Percentiles rank a stretch among this genome's conserved stretches.
Evolutionary conservation across 2,888 invertebrate genomes (phyloP).

Genomic region (Parasteatoda lunata): DNA sequence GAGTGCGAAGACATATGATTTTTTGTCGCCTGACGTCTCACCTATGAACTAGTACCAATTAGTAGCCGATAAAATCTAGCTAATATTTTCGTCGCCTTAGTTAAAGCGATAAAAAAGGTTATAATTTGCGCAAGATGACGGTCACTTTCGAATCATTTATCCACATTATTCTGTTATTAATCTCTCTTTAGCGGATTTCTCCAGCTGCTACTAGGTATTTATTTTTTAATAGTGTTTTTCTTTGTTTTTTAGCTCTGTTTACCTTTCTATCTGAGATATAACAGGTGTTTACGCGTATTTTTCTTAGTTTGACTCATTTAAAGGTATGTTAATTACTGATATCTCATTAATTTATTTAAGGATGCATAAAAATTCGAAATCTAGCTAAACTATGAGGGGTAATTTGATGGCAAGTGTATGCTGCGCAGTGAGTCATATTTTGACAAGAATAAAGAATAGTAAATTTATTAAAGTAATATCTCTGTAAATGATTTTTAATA

Average conservation of each 20-base stretch:
- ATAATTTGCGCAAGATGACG: background rate
- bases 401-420: too few relatives aligned
- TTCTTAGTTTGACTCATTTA: conserved; percentile 4
- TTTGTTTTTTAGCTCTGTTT: conserved; percentile 21
- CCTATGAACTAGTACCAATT: too few relatives aligned
- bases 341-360: conserved; percentile 41
- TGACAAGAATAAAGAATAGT: too few relatives aligned
- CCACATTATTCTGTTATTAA: conserved; percentile 34
- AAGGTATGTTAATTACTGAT: conserved; percentile 52
- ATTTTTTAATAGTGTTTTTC: background rate
- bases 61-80: too few relatives aligned
- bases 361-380: conserved; percentile 14
- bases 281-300: conserved; percentile 46
- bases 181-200: conserved; percentile 29
- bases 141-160: conserved; percentile 32
- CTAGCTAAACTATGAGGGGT: background rate
- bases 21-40: too few relatives aligned
- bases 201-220: background rate
- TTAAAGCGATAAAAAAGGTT: background rate
- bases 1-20: too few relatives aligned
- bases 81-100: background rate
- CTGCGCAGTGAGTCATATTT: too few relatives aligned
- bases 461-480: too few relatives aligned
- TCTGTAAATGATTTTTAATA: too few relatives aligned
- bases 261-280: conserved; percentile 25